These are phyloP conservation scores for Caenorhabditis sp. DNA, from an alignment of 2,888 invertebrate species.

Conservation along the genomic window DNA sequence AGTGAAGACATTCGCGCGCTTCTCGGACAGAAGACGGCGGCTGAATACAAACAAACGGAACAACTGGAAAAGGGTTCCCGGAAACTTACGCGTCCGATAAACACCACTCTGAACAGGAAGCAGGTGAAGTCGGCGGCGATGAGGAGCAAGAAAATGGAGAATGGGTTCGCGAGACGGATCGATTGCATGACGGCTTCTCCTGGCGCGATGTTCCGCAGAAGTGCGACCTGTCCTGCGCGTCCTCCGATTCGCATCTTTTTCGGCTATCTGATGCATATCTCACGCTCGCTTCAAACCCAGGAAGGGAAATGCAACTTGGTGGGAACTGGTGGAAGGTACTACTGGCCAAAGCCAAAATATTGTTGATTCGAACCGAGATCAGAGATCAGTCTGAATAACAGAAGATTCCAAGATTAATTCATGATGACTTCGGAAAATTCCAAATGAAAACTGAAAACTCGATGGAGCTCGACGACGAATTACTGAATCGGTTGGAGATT, in stretches of 20 bases:
- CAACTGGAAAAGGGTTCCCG: not conserved
- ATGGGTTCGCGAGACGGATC: conserved; percentile 45
- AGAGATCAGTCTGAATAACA: too few relatives aligned
- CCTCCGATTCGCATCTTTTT: not conserved
- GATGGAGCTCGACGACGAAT: too few relatives aligned
- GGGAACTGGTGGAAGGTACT: too few relatives aligned
- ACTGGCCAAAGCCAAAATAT: too few relatives aligned
- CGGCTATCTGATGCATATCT: not conserved
- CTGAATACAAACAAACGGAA: conserved; percentile 1
- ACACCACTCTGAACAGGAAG: conserved; percentile 18
- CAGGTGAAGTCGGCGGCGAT: conserved; percentile 9
- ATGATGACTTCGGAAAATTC: too few relatives aligned
- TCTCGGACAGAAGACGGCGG: conserved; percentile 38
- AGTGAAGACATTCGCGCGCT: conserved; percentile 52
- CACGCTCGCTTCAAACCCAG: too few relatives aligned
- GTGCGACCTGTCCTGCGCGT: conserved; percentile 1
- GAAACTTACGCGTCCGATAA: conserved; percentile 22
- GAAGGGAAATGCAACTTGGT: too few relatives aligned
- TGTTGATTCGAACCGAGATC: too few relatives aligned
- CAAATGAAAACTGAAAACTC: too few relatives aligned
- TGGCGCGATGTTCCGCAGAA: conserved; percentile 1
- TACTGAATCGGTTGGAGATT: too few relatives aligned
- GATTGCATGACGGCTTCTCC: conserved; percentile 16
- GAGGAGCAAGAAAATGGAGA: conserved; percentile 17
- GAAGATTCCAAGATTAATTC: too few relatives aligned